A percentile compares a stretch with the other conserved stretches of the same genome.
Evolutionary conservation across 2,888 invertebrate species (phyloP).

Genomic region (Epinotia ramella): DNA sequence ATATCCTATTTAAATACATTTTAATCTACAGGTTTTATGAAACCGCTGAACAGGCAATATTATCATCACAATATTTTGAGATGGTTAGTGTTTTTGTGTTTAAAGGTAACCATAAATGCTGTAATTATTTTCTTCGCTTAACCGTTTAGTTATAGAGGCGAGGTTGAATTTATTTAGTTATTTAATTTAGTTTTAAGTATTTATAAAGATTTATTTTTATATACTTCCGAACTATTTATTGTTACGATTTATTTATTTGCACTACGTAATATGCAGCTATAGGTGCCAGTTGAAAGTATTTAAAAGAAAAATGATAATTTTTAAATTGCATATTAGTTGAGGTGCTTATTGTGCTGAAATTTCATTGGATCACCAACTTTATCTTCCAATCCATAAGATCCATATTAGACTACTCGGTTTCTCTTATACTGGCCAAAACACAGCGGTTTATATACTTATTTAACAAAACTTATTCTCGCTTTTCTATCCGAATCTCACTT

Average conservation of each 20-base stretch:
- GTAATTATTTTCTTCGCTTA: conserved; percentile 54
- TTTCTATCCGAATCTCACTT: conserved; percentile 80
- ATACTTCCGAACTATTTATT: conserved; percentile 79
- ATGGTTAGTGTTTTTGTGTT: conserved; percentile 23
- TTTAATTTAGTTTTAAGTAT: conserved; percentile 78
- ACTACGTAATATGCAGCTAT: conserved; percentile 34
- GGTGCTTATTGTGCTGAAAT: conserved; percentile 7
- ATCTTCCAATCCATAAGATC: background rate
- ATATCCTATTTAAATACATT: conserved; percentile 20
- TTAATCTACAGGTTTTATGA: background rate
- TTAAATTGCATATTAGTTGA: background rate
- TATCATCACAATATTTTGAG: conserved; percentile 11
- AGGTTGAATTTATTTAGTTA: conserved; percentile 57
- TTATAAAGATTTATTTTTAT: conserved; percentile 81
- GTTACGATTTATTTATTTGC: conserved; percentile 67
- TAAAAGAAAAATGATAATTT: background rate
- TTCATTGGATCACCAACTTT: background rate
- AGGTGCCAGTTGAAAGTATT: conserved; percentile 1
- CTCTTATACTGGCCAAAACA: conserved; percentile 61
- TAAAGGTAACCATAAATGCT: conserved; percentile 18
- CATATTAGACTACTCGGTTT: background rate
- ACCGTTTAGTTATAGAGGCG: conserved; percentile 57
- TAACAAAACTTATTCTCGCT: conserved; percentile 63
- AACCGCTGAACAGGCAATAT: conserved; percentile 10
- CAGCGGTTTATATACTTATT: conserved; percentile 82